Evolutionary conservation across 2,888 invertebrate genomes (phyloP).

Genomic region (Acleris emargana): DNA sequence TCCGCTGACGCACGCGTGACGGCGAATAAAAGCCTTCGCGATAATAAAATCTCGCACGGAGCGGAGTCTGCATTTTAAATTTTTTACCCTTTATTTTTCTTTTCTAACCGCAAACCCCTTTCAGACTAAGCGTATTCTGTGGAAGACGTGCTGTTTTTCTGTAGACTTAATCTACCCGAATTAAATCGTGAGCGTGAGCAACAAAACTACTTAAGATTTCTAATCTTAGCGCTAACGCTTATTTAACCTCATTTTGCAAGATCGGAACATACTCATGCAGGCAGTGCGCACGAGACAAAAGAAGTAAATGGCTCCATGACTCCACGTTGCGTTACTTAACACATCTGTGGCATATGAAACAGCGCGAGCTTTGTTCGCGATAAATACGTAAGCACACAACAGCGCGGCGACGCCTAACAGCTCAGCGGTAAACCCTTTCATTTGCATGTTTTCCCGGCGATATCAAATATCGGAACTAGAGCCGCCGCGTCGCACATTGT

Average conservation of each 20-base stretch:
- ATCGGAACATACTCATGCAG: constrained; percentile 7
- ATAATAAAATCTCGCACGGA: constrained; percentile 32
- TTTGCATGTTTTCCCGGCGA: constrained; percentile 73
- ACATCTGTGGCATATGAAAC: constrained; percentile 23
- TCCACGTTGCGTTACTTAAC: constrained; percentile 26
- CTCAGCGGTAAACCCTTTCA: constrained; percentile 63
- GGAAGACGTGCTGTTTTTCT: constrained; percentile 7
- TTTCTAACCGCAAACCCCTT: constrained; percentile 18
- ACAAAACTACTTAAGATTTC: constrained; percentile 14
- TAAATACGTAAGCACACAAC: constrained; percentile 10
- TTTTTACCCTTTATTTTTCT: constrained; percentile 11
- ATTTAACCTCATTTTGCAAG: constrained; percentile 32
- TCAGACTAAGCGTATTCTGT: constrained; percentile 16
- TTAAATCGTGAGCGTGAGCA: constrained; percentile 7
- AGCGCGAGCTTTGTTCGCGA: constrained; percentile 14
- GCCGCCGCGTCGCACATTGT: constrained; percentile 51
- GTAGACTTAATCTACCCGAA: constrained; percentile 5
- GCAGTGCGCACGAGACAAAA: constrained; percentile 18
- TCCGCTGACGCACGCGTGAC: constrained; percentile 61
- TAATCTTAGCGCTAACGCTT: constrained; percentile 20
- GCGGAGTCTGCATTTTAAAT: constrained; percentile 28
- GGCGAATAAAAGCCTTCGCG: constrained; percentile 60
- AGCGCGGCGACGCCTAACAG: constrained; percentile 33
- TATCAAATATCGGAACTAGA: constrained; percentile 65
- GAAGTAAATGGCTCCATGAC: constrained; percentile 21